Conservation (phyloP, 2,888 invertebrate species). For the Camponotus fellah region DNA sequence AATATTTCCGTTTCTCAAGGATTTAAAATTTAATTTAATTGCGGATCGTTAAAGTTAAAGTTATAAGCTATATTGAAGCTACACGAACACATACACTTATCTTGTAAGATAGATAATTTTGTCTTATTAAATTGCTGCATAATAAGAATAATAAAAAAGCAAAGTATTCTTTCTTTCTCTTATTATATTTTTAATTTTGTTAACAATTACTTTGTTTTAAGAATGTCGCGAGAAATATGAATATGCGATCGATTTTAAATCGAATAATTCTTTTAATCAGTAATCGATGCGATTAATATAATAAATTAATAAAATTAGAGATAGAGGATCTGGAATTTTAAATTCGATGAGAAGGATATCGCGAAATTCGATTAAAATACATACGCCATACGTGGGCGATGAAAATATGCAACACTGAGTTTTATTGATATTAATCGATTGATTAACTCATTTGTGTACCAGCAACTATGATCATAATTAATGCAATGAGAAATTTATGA, state of each 20-base stretch:
- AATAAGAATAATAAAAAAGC: not conserved
- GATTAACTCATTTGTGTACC: constrained; percentile 34
- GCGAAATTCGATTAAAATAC: constrained; percentile 35
- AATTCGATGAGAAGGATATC: constrained; percentile 3
- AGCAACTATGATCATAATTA: constrained; percentile 38
- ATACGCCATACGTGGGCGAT: not conserved
- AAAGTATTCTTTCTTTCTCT: not conserved
- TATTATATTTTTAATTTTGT: not conserved
- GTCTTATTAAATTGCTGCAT: not conserved
- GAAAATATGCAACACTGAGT: constrained; percentile 28
- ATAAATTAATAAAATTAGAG: constrained; percentile 39
- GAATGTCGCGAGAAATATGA: not conserved
- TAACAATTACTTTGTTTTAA: not conserved
- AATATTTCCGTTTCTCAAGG: not conserved
- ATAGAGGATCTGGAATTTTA: constrained; percentile 12
- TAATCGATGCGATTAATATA: constrained; percentile 3
- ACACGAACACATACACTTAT: not conserved
- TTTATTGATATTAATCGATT: constrained; percentile 46
- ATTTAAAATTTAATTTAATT: constrained; percentile 23
- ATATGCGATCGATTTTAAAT: not conserved
- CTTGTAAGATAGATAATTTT: not conserved
- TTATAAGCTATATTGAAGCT: not conserved
- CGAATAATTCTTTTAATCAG: constrained; percentile 8
- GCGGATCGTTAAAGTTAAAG: not conserved
- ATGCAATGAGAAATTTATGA: constrained; percentile 48